Evolutionary conservation across 2,888 invertebrate genomes (phyloP).

Genomic region (Aleiodes alternator): DNA sequence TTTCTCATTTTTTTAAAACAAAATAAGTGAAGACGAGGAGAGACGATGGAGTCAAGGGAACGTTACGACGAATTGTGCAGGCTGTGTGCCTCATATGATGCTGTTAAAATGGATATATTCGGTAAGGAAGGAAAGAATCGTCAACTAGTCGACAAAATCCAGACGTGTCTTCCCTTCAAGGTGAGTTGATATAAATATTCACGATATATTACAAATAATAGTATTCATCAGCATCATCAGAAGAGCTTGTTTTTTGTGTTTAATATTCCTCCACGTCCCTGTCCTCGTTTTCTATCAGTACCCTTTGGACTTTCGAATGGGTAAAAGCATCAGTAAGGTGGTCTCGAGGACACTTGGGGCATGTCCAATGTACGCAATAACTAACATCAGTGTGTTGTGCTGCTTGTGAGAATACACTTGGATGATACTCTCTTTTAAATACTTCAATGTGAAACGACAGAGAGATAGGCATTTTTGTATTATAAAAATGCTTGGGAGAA

Average conservation of each 20-base stretch:
- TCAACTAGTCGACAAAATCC: constrained; percentile 75
- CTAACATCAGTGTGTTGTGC: background rate
- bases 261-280: constrained; percentile 38
- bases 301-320: constrained; percentile 50
- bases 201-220: constrained; percentile 1
- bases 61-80: constrained; percentile 75
- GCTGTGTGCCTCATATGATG: constrained; percentile 76
- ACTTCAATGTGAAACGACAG: constrained; percentile 20
- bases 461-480: constrained; percentile 1
- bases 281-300: constrained; percentile 41
- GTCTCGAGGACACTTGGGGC: constrained; percentile 41
- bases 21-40: constrained; percentile 39
- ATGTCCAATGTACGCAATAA: constrained; percentile 31
- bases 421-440: background rate
- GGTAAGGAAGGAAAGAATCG: constrained; percentile 75
- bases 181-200: too few relatives aligned
- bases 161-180: constrained; percentile 75
- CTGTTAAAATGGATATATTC: constrained; percentile 76
- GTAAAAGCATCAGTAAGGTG: constrained; percentile 39
- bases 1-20: background rate
- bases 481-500: background rate
- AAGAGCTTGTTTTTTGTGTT: background rate
- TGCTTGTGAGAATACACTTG: background rate
- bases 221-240: constrained; percentile 28
- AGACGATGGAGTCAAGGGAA: constrained; percentile 70